A percentile compares a stretch with the other conserved stretches of the same genome.
Evolutionary conservation across 2,888 invertebrate genomes (phyloP).

Genomic region (Oithona nana): DNA sequence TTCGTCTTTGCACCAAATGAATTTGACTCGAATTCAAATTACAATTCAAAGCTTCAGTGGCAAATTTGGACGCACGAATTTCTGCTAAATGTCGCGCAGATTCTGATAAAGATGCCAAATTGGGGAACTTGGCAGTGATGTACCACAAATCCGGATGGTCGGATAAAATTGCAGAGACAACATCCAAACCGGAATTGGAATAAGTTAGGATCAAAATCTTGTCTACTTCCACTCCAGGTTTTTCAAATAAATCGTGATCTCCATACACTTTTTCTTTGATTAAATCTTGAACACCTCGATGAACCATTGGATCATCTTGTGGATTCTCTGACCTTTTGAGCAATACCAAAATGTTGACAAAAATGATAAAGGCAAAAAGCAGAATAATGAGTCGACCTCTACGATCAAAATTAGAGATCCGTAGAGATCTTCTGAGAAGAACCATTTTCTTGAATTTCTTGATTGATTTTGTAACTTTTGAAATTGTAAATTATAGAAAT

Average conservation of each 20-base stretch:
- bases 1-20: background rate
- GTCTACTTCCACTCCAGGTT: background rate
- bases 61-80: background rate
- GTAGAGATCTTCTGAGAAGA: too few relatives aligned
- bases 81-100: background rate
- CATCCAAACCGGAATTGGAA: background rate
- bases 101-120: background rate
- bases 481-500: too few relatives aligned
- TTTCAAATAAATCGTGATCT: background rate
- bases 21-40: background rate
- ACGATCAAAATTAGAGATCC: too few relatives aligned
- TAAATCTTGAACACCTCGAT: too few relatives aligned
- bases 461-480: too few relatives aligned
- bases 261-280: too few relatives aligned
- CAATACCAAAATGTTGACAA: too few relatives aligned
- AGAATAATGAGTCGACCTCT: too few relatives aligned
- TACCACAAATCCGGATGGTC: background rate
- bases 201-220: background rate
- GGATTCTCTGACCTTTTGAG: too few relatives aligned
- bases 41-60: background rate
- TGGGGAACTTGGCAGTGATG: background rate
- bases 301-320: too few relatives aligned
- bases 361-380: too few relatives aligned
- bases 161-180: background rate
- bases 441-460: too few relatives aligned